Conservation (phyloP, 2,888 invertebrate genomes). For the Platycnemis pennipes region DNA sequence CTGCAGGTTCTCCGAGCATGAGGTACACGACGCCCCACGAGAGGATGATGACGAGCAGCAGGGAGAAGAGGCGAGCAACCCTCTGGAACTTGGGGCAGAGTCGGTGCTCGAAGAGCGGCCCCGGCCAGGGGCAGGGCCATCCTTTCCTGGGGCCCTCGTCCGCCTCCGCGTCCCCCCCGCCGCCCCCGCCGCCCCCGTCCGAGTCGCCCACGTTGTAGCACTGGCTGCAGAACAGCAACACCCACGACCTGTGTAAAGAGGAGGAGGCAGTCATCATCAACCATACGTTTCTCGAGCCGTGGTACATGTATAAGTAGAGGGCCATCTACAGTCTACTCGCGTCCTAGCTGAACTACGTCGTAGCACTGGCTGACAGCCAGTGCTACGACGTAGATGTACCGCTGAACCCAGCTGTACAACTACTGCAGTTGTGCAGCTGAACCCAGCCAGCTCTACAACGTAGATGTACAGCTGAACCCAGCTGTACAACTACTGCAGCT, state of each 20-base stretch:
- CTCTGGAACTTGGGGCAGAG: constrained; percentile 92
- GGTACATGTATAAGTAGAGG: background rate
- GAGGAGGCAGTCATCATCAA: too few relatives aligned
- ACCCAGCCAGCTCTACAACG: too few relatives aligned
- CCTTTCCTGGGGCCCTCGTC: constrained; percentile 59
- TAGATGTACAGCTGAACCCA: too few relatives aligned
- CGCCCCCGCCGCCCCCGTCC: constrained; percentile 76
- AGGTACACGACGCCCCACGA: constrained; percentile 89
- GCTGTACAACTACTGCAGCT: too few relatives aligned
- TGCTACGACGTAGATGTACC: too few relatives aligned
- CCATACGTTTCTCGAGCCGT: constrained; percentile 56
- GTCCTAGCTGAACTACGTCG: too few relatives aligned
- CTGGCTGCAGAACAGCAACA: constrained; percentile 90
- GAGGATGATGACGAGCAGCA: constrained; percentile 86
- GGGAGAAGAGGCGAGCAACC: constrained; percentile 88
- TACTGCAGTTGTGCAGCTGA: too few relatives aligned
- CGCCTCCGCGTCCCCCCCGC: constrained; percentile 74
- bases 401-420: too few relatives aligned
- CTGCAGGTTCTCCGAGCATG: constrained; percentile 83
- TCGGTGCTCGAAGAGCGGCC: constrained; percentile 87
- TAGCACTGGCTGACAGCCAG: too few relatives aligned
- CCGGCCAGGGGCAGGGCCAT: constrained; percentile 60
- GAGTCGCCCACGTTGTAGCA: constrained; percentile 82
- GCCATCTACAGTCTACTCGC: too few relatives aligned
- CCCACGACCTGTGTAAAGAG: constrained; percentile 86